Conservation (phyloP, 2,113 vertebrate genomes). For the Noctilio leporinus region DNA sequence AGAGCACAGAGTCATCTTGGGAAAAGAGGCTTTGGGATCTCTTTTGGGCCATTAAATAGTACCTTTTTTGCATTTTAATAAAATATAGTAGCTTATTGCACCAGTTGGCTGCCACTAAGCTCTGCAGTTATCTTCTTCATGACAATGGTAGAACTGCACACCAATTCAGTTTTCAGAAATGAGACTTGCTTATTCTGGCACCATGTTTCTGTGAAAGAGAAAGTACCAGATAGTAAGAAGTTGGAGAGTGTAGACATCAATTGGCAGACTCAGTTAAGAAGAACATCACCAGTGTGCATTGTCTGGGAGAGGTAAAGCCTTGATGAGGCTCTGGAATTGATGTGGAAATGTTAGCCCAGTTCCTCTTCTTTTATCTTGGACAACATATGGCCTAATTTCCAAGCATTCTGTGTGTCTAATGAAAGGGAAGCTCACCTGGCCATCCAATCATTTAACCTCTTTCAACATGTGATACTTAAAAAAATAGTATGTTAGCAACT, state of each 20-base stretch:
- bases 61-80: background rate
- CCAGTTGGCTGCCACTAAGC: background rate
- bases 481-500: slow-evolving; percentile 32
- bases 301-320: background rate
- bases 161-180: background rate
- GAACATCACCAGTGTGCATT: background rate
- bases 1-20: background rate
- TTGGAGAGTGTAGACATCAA: background rate
- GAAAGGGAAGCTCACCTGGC: background rate
- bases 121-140: background rate
- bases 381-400: background rate
- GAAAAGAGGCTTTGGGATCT: background rate
- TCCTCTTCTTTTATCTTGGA: background rate
- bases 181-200: slow-evolving; percentile 4
- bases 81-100: background rate
- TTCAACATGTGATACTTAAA: slow-evolving; percentile 59
- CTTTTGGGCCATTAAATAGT: background rate
- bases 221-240: background rate
- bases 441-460: slow-evolving; percentile 44
- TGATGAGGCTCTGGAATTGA: background rate
- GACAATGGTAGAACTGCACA: background rate
- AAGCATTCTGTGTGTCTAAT: background rate
- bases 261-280: background rate
- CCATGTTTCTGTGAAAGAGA: slow-evolving; percentile 19
- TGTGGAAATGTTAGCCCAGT: background rate